Evolutionary conservation across 2,888 invertebrate genomes (phyloP), one percentile per base, ranked within the genome.

Genomic region (Lissocephala sabroskyi): DNA sequence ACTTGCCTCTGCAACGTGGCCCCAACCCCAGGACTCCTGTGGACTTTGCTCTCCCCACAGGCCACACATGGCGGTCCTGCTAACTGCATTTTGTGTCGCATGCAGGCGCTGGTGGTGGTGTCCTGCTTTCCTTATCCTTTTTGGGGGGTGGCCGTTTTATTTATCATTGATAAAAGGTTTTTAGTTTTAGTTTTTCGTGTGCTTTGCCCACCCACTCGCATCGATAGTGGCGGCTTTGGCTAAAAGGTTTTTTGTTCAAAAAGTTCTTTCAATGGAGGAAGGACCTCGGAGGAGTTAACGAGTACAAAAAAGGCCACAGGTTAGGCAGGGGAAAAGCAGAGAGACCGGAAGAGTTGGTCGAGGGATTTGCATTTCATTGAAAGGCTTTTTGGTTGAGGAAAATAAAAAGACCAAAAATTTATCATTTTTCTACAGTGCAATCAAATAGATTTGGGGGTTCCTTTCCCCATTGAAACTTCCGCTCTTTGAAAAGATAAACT

Each of bases 91-190:
- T 43, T 49, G 4, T 41, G 46, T 47, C 41, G 45, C 45, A 45
- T 45, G 45, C 45, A 45, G 29, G 9, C n/a, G n/a, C n/a, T n/a
- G n/a, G n/a, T n/a, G n/a, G n/a, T n/a, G n/a, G n/a, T n/a, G n/a
- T n/a, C n/a, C n/a, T n/a, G 4, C 30, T 29, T 19, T 29, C 41
- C 11, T 41, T 41, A 10, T 11, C 9, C 9, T 10, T 32, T 9
- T 14, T 11, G 10, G 10, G 18, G 9, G 36, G 5, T 36, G 52
- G 55, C 43, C 67, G 62, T 73, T 75, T 67, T 68, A 68, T 68
- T 68, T 68, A 68, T 68, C 76, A 76, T 71, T 73, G 76, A 64
- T 76, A 68, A 75, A 68, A 68, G 68, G 68, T 76, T 68, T n/a
- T 68, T 76, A 68, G 68, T 73, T 75, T 61, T 41, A 17, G 17